phyloP scores from a whole-genome alignment of 1,140 invertebrate genomes.

The Zaprionus ornatus region DNA sequence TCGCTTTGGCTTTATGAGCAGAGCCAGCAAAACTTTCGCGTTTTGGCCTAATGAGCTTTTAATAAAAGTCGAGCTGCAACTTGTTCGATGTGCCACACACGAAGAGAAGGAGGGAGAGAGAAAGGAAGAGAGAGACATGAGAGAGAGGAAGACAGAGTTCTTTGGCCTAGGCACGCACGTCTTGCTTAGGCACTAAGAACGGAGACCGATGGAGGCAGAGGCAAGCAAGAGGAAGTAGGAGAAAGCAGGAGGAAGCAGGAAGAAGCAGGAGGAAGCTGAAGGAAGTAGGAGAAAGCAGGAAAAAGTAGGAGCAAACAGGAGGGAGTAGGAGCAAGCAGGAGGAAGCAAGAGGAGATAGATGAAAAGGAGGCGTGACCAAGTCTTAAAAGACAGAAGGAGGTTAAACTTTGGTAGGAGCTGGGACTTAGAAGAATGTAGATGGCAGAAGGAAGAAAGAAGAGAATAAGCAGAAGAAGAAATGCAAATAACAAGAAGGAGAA shows the following conservation, averaged over 20 bases:
- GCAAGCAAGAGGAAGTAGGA: no score
- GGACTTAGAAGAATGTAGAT: background rate
- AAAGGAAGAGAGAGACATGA: background rate
- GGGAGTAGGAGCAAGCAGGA: background rate
- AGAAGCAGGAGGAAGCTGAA: background rate
- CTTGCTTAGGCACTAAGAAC: background rate
- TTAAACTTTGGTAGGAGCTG: no score
- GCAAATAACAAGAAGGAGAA: no score
- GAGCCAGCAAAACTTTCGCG: constrained; percentile 59
- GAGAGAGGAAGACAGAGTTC: background rate
- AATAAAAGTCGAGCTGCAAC: constrained; percentile 75
- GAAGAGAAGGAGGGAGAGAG: background rate
- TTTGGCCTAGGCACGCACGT: background rate
- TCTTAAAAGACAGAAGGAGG: background rate
- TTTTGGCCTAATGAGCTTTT: constrained; percentile 76
- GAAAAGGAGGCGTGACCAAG: background rate
- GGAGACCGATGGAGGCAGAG: background rate
- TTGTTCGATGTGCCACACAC: constrained; percentile 38
- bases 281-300: no score
- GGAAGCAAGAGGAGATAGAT: no score
- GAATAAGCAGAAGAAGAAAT: background rate
- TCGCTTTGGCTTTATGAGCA: constrained; percentile 35
- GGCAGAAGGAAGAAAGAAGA: background rate
- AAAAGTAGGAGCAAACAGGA: no score
- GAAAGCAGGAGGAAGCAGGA: background rate